Evolutionary conservation across 2,797 vertebrate genomes (phyloP), one percentile per base, ranked within the genome.

Genomic region (Gambelia wislizenii): DNA sequence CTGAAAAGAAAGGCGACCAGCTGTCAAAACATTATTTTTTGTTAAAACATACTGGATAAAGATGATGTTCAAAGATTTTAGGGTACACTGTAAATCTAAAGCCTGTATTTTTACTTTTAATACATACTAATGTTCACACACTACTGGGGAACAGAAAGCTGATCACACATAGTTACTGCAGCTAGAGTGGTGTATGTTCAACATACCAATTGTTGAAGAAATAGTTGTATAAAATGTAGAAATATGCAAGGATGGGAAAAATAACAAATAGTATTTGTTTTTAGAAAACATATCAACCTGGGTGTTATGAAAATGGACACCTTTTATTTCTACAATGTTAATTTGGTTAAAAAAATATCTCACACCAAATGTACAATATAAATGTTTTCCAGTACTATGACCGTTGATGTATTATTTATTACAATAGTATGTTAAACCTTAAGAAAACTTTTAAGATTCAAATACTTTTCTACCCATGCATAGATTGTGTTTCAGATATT

Each of bases 1-100:
- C 39, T 27, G 79, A 16, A 44, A 1, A 82, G 12, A 81, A 77
- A 54, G 22, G 0, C 0, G 67, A 0, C 0, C 8, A 4, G 1
- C 25, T 76, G 39, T 89, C 49, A 36, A 72, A 2, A 18, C 18
- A 42, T 18, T 42, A 18, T 8, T 54, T 69, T 54, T 12, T 54
- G 7, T 27, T 86, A n/a, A n/a, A 84, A 70, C 49, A 69, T 52
- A 20, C 44, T n/a, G 30, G 2, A 56, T 59, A 61, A 61, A 85
- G 2, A 84, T 18, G 42, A 85, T 16, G 36, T 61, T 52, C 33
- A 84, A 54, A 70, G 10, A 25, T 67, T 42, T 85, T 75, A 75
- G 39, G 54, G 44, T 75, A 85, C 36, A 30, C 13, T 18, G 25
- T 84, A 54, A 52, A 70, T 44, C 49, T 52, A 70, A 9, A 54